A percentile compares a stretch with the other conserved stretches of the same genome.
These are phyloP conservation scores for Rhysida immarginata DNA, from an alignment of 1,140 invertebrate genomes.

Conservation along the genomic window DNA sequence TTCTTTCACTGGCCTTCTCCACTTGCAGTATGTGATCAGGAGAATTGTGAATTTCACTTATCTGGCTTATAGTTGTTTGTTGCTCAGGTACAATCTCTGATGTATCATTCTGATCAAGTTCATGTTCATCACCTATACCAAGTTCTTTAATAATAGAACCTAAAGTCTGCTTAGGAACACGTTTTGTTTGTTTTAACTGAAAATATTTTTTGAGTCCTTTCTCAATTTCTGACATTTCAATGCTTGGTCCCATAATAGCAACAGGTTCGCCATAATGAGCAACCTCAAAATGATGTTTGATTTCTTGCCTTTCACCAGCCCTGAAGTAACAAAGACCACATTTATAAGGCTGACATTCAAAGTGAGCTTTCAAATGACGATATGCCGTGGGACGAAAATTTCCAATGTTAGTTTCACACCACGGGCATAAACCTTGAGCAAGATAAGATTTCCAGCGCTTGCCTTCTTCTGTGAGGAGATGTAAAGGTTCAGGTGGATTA, in stretches of 20 bases:
- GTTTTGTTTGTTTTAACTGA: neutral
- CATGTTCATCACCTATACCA: neutral
- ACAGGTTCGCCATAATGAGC: neutral
- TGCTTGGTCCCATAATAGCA: neutral
- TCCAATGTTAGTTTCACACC: slow-evolving; percentile 2
- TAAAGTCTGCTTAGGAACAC: neutral
- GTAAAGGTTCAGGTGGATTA: neutral
- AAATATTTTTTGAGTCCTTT: neutral
- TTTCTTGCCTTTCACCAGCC: neutral
- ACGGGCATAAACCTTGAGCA: slow-evolving; percentile 5
- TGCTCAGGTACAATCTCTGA: no score
- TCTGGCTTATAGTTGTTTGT: no score
- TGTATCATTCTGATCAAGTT: no score
- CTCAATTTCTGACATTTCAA: neutral
- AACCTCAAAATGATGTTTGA: neutral
- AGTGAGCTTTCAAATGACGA: slow-evolving; percentile 2
- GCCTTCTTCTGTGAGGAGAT: slow-evolving; percentile 5
- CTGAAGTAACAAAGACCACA: slow-evolving; percentile 5
- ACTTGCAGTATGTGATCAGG: no score
- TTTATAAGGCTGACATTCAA: neutral
- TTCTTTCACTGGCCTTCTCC: no score
- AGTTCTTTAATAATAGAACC: neutral
- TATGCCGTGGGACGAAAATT: neutral
- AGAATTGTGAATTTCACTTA: no score
- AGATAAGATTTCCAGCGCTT: slow-evolving; percentile 1